Evolutionary conservation across 2,797 vertebrate genomes (phyloP).

Genomic region (Carduelis carduelis): DNA sequence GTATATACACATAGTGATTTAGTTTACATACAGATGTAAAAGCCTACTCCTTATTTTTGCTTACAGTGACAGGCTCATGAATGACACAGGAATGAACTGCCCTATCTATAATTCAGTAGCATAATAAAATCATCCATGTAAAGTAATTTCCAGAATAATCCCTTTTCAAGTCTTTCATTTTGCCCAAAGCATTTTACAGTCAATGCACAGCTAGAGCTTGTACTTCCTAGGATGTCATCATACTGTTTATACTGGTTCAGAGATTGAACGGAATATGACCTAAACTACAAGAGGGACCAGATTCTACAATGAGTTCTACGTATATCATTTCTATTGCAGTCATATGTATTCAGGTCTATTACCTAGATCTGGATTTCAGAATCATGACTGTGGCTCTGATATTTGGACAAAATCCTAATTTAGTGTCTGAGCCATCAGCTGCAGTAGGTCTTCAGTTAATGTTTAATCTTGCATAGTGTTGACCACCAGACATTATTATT

Average conservation of each 20-base stretch:
- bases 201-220: neutral
- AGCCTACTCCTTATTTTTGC: neutral
- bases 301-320: neutral
- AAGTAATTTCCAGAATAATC: constrained; percentile 22
- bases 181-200: constrained; percentile 22
- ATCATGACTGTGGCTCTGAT: neutral
- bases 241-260: constrained; percentile 3
- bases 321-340: neutral
- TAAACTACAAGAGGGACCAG: neutral
- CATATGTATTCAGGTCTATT: neutral
- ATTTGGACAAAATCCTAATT: neutral
- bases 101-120: constrained; percentile 3
- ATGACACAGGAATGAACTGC: neutral
- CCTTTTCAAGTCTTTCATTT: constrained; percentile 2
- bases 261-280: constrained; percentile 48
- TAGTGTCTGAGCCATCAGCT: neutral
- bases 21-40: neutral
- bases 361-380: neutral
- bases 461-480: neutral
- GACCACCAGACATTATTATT: neutral
- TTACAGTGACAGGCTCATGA: neutral
- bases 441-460: neutral
- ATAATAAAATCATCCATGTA: constrained; percentile 14
- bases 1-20: neutral
- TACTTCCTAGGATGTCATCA: constrained; percentile 38